Base-by-base conservation (phyloP, 1,140 invertebrate genomes). In the Acromyrmex heyeri region DNA sequence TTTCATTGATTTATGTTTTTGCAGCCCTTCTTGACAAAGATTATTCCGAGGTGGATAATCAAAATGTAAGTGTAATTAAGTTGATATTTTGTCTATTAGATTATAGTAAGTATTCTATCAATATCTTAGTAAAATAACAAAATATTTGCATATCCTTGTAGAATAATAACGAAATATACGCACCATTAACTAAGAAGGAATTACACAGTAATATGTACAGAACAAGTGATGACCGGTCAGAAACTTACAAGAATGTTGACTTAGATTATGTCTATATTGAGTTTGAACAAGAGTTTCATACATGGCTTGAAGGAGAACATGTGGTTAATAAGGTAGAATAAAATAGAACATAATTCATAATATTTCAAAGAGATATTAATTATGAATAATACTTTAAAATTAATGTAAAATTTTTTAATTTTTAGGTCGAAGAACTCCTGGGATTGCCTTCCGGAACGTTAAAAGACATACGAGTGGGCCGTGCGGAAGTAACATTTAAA, bases 401-500 rank as follows among this genome's bases (percentile, higher is more conserved):
- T 27, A 0, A 64, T 8, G 2, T n/a, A 0, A 64, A 64, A 4
- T 21, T 48, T 55, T 21, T 62, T 2, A 30, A 85, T 90, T 87
- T 69, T 24, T 87, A 96, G 92, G 95, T 97, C 59, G 96, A 95
- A 59, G 95, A 96, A 90, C 93, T 97, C 81, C 94, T 98, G 79
- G 95, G 96, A 72, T 92, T 98, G 86, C 96, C 96, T 72, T 94
- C 95, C 44, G 94, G 95, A 8, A 93, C 94, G 3, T 96, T 97
- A 34, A 95, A 90, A 53, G 94, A 96, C 85, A 92, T 95, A 70
- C 98, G 97, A 78, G 96, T 98, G 86, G 97, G 97, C 86, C 95
- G 95, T 30, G 96, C 97, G 78, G 97, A 98, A 95, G 97, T 99
- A 4, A 97, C 97, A 6, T 99, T 99, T 94, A 97, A 97, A 96